Percentiles rank a stretch among this genome's conserved stretches.
These are phyloP conservation scores for Taxidea taxus DNA, from an alignment of 2,113 vertebrate species.

Conservation along the genomic window DNA sequence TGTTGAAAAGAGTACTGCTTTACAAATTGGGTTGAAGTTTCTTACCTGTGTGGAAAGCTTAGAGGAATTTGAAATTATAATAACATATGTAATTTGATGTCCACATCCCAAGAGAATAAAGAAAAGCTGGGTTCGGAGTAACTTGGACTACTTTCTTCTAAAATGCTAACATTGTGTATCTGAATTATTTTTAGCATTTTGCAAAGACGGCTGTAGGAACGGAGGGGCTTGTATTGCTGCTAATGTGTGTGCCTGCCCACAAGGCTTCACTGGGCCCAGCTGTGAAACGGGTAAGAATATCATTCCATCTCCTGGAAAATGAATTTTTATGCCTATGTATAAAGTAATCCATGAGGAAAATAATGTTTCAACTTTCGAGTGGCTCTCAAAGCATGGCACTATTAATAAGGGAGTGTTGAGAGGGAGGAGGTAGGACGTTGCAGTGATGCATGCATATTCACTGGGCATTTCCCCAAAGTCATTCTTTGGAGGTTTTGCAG, in stretches of 20 bases:
- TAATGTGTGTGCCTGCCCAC: constrained; percentile 94
- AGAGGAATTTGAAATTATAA: not conserved
- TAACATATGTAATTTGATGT: not conserved
- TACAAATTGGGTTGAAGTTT: not conserved
- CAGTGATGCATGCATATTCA: constrained; percentile 17
- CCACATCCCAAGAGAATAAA: not conserved
- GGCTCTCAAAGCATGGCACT: not conserved
- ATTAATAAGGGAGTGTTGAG: constrained; percentile 5
- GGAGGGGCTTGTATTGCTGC: constrained; percentile 95
- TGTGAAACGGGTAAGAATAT: constrained; percentile 94
- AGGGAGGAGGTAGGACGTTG: not conserved
- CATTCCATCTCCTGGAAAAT: constrained; percentile 39
- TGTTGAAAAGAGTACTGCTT: not conserved
- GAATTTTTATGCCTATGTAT: constrained; percentile 49
- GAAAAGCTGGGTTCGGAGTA: not conserved
- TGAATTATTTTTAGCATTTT: constrained; percentile 89
- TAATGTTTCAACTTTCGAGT: constrained; percentile 57
- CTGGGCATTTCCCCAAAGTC: constrained; percentile 14
- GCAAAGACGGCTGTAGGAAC: constrained; percentile 94
- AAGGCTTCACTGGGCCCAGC: constrained; percentile 95
- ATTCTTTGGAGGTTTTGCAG: constrained; percentile 2
- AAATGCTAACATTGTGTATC: constrained; percentile 46
- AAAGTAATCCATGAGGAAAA: constrained; percentile 70
- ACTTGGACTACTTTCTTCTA: not conserved
- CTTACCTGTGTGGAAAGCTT: not conserved